Evolutionary conservation across 2,113 vertebrate species (phyloP).

Genomic region (Caloenas nicobarica): DNA sequence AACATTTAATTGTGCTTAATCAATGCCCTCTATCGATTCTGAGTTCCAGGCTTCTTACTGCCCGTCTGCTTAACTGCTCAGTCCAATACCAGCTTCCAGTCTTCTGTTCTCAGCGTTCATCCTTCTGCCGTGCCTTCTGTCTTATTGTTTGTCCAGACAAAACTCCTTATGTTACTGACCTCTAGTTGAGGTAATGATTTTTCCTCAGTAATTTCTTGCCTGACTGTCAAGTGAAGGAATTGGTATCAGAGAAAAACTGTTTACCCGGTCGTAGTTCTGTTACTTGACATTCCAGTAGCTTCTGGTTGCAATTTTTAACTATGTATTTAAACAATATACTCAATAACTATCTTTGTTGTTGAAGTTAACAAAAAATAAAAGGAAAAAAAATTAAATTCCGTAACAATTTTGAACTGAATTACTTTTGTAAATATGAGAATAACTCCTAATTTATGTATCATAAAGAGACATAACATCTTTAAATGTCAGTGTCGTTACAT

Average conservation of each 20-base stretch:
- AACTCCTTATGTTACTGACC: background rate
- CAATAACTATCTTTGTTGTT: background rate
- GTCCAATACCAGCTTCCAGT: background rate
- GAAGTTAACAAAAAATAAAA: background rate
- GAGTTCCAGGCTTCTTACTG: background rate
- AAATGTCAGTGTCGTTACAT: background rate
- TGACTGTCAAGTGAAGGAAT: background rate
- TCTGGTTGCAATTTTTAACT: background rate
- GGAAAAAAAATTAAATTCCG: background rate
- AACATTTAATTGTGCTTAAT: slow-evolving; percentile 10
- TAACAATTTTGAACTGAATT: background rate
- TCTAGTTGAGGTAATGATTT: background rate
- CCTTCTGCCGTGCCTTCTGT: background rate
- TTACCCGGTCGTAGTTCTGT: background rate
- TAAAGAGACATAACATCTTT: background rate
- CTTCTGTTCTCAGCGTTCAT: background rate
- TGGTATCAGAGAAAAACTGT: background rate
- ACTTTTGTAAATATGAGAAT: background rate
- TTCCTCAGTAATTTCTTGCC: background rate
- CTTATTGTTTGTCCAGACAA: background rate
- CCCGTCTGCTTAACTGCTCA: background rate
- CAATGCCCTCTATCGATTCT: background rate
- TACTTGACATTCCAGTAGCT: background rate
- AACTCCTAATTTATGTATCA: background rate
- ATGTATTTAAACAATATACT: background rate